phyloP scores from a whole-genome alignment of 2,888 invertebrate species.

The Microctonus aethiopoides region DNA sequence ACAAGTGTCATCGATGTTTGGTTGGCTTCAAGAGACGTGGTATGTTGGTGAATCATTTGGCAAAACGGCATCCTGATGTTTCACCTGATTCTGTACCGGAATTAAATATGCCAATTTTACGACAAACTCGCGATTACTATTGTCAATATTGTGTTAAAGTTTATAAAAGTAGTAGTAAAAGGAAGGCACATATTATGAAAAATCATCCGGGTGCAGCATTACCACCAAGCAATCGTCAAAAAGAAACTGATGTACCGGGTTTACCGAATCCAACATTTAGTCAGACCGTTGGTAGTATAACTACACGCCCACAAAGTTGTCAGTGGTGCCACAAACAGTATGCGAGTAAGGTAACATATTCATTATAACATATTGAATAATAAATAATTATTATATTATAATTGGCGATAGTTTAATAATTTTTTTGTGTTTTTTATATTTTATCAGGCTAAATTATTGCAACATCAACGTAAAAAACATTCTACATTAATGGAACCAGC shows the following conservation, averaged over 20 bases:
- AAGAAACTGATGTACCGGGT: constrained; percentile 65
- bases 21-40: constrained; percentile 85
- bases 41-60: constrained; percentile 87
- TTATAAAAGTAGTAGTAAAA: constrained; percentile 86
- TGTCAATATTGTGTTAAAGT: constrained; percentile 87
- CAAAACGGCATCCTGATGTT: constrained; percentile 78
- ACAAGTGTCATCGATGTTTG: constrained; percentile 81
- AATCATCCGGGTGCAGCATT: constrained; percentile 84
- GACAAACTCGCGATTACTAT: constrained; percentile 82
- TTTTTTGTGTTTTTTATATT: constrained; percentile 11
- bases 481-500: constrained; percentile 67
- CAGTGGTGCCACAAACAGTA: constrained; percentile 89
- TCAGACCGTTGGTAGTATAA: constrained; percentile 79
- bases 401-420: neutral
- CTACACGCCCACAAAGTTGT: constrained; percentile 78
- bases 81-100: constrained; percentile 77
- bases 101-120: constrained; percentile 81
- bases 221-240: constrained; percentile 70
- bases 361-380: neutral
- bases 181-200: constrained; percentile 83
- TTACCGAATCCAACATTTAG: constrained; percentile 74
- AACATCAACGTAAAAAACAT: constrained; percentile 77
- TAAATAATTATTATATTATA: neutral
- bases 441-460: constrained; percentile 73
- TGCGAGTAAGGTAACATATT: constrained; percentile 80